Percentiles rank a stretch among this genome's conserved stretches.
These are phyloP conservation scores for Phalacrocorax pelagicus DNA, from an alignment of 2,113 vertebrate genomes.

Conservation along the genomic window DNA sequence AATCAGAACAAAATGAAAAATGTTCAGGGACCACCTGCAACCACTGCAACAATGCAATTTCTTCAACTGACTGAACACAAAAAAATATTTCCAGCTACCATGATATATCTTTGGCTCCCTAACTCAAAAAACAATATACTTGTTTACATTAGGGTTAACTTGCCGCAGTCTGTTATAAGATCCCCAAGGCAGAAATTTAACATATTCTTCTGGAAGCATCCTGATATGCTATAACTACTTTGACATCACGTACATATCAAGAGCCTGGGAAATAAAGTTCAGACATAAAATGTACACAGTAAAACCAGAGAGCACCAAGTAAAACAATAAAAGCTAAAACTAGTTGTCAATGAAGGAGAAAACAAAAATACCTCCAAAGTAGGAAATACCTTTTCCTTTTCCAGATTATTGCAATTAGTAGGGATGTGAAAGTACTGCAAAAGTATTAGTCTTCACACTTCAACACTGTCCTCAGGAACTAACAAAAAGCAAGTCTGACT, in stretches of 20 bases:
- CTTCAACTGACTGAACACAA: neutral
- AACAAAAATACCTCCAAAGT: neutral
- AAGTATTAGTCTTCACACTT: constrained; percentile 7
- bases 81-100: neutral
- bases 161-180: neutral
- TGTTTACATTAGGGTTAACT: neutral
- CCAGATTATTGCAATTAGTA: neutral
- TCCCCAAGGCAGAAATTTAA: neutral
- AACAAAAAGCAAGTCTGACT: neutral
- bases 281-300: neutral
- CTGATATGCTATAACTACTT: neutral
- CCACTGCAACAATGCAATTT: neutral
- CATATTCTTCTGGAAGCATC: neutral
- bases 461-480: neutral
- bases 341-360: neutral
- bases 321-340: neutral
- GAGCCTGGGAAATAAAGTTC: neutral
- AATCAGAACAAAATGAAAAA: neutral
- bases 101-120: neutral
- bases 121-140: neutral
- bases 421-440: neutral
- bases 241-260: neutral
- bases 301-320: neutral
- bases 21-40: neutral
- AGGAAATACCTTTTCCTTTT: neutral